Base-by-base conservation (phyloP, 2,888 invertebrate species). In the Pseudococcus longispinus region DNA sequence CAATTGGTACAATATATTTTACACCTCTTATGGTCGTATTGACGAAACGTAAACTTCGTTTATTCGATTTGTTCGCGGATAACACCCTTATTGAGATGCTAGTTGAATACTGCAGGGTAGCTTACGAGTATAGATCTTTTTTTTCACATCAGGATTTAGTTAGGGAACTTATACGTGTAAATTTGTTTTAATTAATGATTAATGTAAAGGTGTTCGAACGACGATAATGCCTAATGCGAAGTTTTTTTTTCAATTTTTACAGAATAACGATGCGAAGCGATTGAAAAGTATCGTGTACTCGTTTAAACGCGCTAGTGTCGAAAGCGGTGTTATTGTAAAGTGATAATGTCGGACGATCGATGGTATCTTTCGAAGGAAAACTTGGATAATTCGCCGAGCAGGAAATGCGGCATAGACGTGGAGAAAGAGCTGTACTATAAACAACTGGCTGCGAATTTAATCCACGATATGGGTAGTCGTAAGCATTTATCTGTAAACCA, bases 381-480 rank as follows among this genome's bases (percentile, higher is more conserved):
- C 92, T 93, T 98, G 91, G 93, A 93, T 91, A 96, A 94, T 92
- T 96, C 97, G 89, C 97, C 98, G 90, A 97, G 97, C 92, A 94
- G 96, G 92, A 95, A 94, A 93, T 94, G 94, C 93, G 97, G 97
- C 90, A 95, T 97, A 92, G 97, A 97, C 92, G 93, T 94, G 90
- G 97, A 97, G 92, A 96, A 97, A 92, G 99, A 99, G 92, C 92
- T 98, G 90, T 96, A 96, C 89, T 97, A 96, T 92, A 93, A 99
- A 90, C 99, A 99, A 92, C 96, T 97, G 92, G 97, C 98, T 89
- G 98, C 98, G 87, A 97, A 97, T 92, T 95, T 98, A 90, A 98
- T 99, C 90, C 98, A 98, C 93, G 98, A 98, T 92, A 98, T 99
- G 97, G 98, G 98, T 90, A 98, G 98, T 92, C 93, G 96, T 90